Base-by-base conservation (phyloP, 2,888 invertebrate species). In the Liodrosophila aerea region DNA sequence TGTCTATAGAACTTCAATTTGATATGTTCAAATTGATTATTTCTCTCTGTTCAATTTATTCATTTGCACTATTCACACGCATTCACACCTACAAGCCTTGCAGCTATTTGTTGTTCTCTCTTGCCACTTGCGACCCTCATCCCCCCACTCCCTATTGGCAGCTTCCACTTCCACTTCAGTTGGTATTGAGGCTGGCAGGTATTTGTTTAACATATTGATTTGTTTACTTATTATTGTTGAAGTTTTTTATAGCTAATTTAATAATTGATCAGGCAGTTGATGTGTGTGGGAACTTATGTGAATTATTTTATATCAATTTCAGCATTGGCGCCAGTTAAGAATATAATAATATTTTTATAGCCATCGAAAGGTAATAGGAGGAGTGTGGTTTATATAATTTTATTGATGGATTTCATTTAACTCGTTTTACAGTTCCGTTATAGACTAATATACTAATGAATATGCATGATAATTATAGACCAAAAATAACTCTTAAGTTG, bases 171-270 rank as follows among this genome's bases (percentile, higher is more conserved):
- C 12, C 36, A 13, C 18, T 27, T 27, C 16, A 16, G 12, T 46
- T 18, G 27, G 7, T 30, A n/a, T 61, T 27, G 13, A 52, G 16
- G 13, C 51, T 56, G 51, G 27, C 37, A 41, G 18, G 50, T 59
- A 57, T 62, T 60, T 54, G 53, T 34, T 74, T 30, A 46, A 41
- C 44, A 65, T 40, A 59, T 54, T 69, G 29, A 58, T 53, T 56
- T 61, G 60, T 46, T 63, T 47, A 27, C 31, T 31, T 50, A 33
- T 43, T 45, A 31, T 57, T 66, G 36, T 57, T 37, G 34, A 43
- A 47, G 12, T 46, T 40, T 36, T 39, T 31, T 43, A 44, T n/a
- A 44, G 60, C 47, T 52, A 51, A 75, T 70, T 61, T 41, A 66
- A 71, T 65, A 54, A 58, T 41, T 11, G 27, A 27, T n/a, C 7